Evolutionary conservation across 2,797 vertebrate species (phyloP).

Genomic region (Odontamblyopus lacepedii): DNA sequence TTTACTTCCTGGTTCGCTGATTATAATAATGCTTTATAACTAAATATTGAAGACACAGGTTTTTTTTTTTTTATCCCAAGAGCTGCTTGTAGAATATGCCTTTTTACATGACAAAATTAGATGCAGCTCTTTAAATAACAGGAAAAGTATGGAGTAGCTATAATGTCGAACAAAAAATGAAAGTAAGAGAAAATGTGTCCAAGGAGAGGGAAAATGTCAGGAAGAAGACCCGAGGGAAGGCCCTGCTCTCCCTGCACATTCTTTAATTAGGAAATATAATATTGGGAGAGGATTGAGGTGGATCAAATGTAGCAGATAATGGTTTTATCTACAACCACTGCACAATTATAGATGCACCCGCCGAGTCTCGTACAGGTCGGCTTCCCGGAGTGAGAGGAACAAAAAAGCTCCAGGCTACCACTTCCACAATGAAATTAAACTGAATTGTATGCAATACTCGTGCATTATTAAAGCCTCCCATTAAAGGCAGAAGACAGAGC

Average conservation of each 20-base stretch:
- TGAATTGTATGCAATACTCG: slow-evolving; percentile 51
- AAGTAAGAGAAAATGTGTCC: slow-evolving; percentile 25
- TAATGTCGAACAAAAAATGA: slow-evolving; percentile 2
- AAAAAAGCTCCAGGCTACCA: slow-evolving; percentile 51
- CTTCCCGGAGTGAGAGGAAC: slow-evolving; percentile 39
- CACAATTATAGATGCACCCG: slow-evolving; percentile 51
- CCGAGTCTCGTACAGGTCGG: slow-evolving; percentile 44
- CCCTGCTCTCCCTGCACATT: slow-evolving; percentile 41
- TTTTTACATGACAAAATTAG: too few species aligned
- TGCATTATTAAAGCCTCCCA: slow-evolving; percentile 64
- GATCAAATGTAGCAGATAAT: slow-evolving; percentile 63
- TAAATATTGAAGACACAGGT: too few species aligned
- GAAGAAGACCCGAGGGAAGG: slow-evolving; percentile 36
- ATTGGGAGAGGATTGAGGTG: slow-evolving; percentile 56
- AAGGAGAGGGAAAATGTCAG: slow-evolving; percentile 34
- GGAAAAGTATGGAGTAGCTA: slow-evolving; percentile 10
- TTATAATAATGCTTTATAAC: too few species aligned
- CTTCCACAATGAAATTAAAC: slow-evolving; percentile 59
- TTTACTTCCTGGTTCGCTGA: too few species aligned
- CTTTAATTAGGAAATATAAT: slow-evolving; percentile 70
- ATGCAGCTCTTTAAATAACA: slow-evolving; percentile 4
- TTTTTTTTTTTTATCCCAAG: too few species aligned
- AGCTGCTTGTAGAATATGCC: too few species aligned
- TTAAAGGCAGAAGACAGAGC: slow-evolving; percentile 51
- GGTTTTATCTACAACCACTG: slow-evolving; percentile 60